phyloP scores from a whole-genome alignment of 2,797 vertebrate species.

The Synanceia verrucosa region DNA sequence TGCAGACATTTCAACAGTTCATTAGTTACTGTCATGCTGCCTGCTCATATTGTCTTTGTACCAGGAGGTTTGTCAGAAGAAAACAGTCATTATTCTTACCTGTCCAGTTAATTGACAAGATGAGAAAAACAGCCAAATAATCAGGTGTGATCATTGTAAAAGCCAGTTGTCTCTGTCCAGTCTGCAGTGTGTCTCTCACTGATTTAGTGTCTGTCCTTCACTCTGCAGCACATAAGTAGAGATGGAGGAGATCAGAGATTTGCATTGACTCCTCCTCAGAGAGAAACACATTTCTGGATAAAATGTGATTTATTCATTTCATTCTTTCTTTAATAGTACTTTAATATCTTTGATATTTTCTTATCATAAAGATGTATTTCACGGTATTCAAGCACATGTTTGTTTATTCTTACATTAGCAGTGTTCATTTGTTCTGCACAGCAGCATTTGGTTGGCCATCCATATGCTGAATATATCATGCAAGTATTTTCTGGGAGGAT shows the following conservation, averaged over 20 bases:
- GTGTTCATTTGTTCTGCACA: too few relatives aligned
- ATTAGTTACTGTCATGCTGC: neutral
- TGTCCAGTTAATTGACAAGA: neutral
- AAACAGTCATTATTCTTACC: neutral
- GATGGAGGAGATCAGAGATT: neutral
- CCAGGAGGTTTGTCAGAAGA: neutral
- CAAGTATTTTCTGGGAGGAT: too few relatives aligned
- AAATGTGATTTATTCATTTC: too few relatives aligned
- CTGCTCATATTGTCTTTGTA: neutral
- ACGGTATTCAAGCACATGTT: too few relatives aligned
- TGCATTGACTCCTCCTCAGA: neutral
- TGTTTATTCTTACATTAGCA: too few relatives aligned
- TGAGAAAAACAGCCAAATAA: neutral
- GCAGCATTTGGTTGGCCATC: too few relatives aligned
- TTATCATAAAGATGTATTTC: too few relatives aligned
- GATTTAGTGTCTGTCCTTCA: neutral
- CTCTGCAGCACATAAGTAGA: neutral
- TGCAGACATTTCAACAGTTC: neutral
- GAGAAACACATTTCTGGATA: neutral
- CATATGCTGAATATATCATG: too few relatives aligned
- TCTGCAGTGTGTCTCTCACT: neutral
- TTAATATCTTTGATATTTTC: too few relatives aligned
- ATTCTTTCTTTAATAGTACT: too few relatives aligned
- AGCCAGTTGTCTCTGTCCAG: neutral
- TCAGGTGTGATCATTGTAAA: slow-evolving; percentile 7